phyloP scores from a whole-genome alignment of 2,797 vertebrate species.

The Enteromius radiatus region DNA sequence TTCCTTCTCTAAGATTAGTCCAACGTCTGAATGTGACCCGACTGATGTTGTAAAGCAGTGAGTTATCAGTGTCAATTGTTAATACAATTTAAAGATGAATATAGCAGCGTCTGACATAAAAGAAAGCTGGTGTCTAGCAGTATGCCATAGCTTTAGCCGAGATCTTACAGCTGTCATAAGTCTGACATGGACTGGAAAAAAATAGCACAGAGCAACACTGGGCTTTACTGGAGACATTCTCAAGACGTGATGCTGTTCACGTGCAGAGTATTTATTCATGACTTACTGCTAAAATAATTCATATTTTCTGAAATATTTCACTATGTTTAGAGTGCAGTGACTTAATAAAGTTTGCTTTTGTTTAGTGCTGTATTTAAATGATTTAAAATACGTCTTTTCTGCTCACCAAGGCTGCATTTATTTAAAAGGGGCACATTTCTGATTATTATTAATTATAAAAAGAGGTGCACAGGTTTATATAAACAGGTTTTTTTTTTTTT shows the following conservation, averaged over 20 bases:
- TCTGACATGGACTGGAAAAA: background rate
- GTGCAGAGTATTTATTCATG: background rate
- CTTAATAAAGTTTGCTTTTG: background rate
- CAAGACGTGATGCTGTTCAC: background rate
- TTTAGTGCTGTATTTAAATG: background rate
- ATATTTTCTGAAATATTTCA: background rate
- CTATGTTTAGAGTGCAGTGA: background rate
- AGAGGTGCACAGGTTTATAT: no score
- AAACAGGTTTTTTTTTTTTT: no score
- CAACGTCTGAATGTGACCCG: background rate
- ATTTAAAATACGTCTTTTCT: background rate
- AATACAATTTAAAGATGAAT: background rate
- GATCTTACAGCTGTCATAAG: background rate
- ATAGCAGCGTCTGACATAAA: background rate
- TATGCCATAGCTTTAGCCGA: background rate
- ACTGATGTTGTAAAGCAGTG: background rate
- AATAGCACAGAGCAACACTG: background rate
- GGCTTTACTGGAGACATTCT: background rate
- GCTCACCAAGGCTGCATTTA: background rate
- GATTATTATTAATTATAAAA: background rate
- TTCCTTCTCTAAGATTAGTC: background rate
- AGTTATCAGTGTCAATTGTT: background rate
- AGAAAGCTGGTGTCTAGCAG: background rate
- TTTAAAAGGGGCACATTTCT: no score
- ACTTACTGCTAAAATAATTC: background rate